These are phyloP conservation scores for Eremophila alpestris DNA, from an alignment of 2,797 vertebrate genomes.

Conservation along the genomic window DNA sequence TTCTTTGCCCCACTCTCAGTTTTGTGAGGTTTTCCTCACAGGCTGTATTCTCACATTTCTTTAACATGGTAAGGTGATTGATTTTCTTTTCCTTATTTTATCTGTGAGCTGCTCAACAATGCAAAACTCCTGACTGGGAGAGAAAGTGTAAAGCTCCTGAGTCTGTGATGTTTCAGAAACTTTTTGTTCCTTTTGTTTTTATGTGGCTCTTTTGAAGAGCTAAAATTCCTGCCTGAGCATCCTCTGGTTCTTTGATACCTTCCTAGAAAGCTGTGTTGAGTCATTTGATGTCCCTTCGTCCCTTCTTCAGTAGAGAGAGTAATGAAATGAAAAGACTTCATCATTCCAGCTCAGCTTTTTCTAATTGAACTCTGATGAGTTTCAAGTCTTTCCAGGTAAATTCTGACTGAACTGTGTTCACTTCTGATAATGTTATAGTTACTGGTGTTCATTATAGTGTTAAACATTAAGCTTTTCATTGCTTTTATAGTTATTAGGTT, in stretches of 20 bases:
- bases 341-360: background rate
- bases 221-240: background rate
- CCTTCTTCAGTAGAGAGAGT: background rate
- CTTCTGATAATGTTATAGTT: background rate
- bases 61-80: background rate
- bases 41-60: background rate
- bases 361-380: background rate
- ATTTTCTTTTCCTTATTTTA: background rate
- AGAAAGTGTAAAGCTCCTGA: background rate
- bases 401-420: background rate
- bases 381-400: background rate
- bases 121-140: background rate
- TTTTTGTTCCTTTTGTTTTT: background rate
- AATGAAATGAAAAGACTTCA: background rate
- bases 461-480: background rate
- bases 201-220: background rate
- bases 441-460: background rate
- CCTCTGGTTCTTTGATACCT: background rate
- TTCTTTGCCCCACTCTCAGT: background rate
- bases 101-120: background rate
- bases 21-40: background rate
- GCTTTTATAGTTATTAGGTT: background rate
- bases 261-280: background rate
- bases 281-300: background rate
- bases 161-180: background rate